Percentiles rank a stretch among this genome's conserved stretches.
phyloP scores from a whole-genome alignment of 2,113 vertebrate genomes.

The Diphyllodes magnificus region DNA sequence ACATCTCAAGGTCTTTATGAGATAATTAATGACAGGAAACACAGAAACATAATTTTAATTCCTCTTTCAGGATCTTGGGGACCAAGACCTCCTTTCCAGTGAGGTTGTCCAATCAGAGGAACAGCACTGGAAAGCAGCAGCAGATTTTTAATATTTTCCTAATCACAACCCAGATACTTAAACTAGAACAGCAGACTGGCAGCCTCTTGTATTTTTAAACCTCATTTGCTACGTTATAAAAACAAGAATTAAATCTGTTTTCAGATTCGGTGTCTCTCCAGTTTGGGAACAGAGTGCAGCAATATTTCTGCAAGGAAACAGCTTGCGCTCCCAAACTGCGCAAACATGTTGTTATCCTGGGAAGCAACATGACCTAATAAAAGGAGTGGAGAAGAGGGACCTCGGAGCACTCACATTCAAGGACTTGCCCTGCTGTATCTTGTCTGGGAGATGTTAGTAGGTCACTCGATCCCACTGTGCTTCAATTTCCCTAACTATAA shows the following conservation, averaged over 20 bases:
- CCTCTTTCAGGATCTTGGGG: conserved; percentile 5
- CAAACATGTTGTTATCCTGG: conserved; percentile 16
- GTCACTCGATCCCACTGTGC: conserved; percentile 27
- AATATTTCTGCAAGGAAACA: conserved; percentile 35
- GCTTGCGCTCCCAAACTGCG: background rate
- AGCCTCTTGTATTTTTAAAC: conserved; percentile 24
- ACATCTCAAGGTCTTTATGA: conserved; percentile 1
- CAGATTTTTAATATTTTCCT: conserved; percentile 13
- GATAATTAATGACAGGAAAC: conserved; percentile 26
- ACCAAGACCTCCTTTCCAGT: conserved; percentile 12
- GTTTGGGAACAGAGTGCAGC: conserved; percentile 5
- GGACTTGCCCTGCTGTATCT: conserved; percentile 20
- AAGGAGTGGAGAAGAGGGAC: background rate
- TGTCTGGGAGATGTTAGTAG: conserved; percentile 20
- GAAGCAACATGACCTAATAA: conserved; percentile 43
- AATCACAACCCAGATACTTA: conserved; percentile 40
- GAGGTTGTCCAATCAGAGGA: background rate
- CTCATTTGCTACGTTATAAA: conserved; percentile 16
- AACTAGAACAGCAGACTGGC: conserved; percentile 42
- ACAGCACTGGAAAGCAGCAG: background rate
- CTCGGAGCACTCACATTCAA: background rate
- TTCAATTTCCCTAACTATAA: conserved; percentile 2
- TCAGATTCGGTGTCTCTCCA: background rate
- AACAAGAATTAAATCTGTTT: conserved; percentile 34
- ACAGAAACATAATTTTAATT: conserved; percentile 1